Percentiles rank a stretch among this genome's conserved stretches.
Evolutionary conservation across 2,797 vertebrate species (phyloP).

Genomic region (Acipenser transmontanus): DNA sequence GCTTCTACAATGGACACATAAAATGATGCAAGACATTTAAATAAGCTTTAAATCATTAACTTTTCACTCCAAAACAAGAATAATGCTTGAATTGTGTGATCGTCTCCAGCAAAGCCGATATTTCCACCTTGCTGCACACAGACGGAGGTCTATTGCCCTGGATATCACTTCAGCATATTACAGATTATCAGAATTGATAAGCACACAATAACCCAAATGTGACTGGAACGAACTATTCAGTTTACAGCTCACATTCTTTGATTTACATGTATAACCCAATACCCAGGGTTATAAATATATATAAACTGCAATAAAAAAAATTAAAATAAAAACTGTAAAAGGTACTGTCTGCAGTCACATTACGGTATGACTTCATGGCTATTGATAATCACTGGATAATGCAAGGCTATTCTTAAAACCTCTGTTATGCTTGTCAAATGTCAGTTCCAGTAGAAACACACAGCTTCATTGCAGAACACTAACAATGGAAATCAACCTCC

Average conservation of each 20-base stretch:
- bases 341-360: no score
- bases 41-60: constrained; percentile 8
- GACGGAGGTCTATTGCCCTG: constrained; percentile 6
- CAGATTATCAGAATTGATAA: constrained; percentile 22
- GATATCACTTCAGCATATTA: constrained; percentile 9
- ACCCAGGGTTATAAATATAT: constrained; percentile 3
- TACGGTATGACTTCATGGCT: no score
- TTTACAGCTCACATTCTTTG: constrained; percentile 2
- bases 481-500: no score
- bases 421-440: no score
- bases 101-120: not conserved
- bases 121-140: not conserved
- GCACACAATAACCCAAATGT: constrained; percentile 21
- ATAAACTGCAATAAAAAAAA: no score
- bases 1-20: constrained; percentile 7
- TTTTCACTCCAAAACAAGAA: constrained; percentile 3
- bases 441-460: no score
- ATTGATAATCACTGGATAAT: no score
- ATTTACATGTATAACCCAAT: constrained; percentile 4
- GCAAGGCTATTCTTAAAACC: no score
- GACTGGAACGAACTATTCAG: constrained; percentile 4
- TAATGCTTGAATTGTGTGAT: not conserved
- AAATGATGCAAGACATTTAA: constrained; percentile 10
- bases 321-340: no score
- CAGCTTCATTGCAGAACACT: no score